These are phyloP conservation scores for Megalonaias nervosa DNA, from an alignment of 1,140 invertebrate genomes.

Conservation along the genomic window DNA sequence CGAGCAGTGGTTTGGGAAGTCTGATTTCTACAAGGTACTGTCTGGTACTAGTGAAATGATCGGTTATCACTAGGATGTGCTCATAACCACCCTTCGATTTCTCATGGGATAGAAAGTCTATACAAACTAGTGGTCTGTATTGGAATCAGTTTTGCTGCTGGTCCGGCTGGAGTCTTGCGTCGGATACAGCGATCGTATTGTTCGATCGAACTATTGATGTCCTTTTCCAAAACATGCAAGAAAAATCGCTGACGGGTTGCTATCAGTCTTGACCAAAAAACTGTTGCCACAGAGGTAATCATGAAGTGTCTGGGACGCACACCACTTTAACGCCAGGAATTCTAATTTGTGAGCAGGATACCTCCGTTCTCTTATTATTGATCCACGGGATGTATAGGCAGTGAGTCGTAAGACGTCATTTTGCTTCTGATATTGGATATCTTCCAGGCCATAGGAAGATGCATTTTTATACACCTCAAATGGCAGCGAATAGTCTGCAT, in stretches of 20 bases:
- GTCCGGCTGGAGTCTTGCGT: background rate
- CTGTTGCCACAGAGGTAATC: constrained; percentile 25
- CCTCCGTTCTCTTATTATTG: constrained; percentile 1
- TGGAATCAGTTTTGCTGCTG: background rate
- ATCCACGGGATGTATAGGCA: constrained; percentile 30
- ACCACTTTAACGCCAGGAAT: constrained; percentile 3
- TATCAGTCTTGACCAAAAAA: constrained; percentile 16
- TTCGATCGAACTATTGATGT: background rate
- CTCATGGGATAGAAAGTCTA: too few relatives aligned
- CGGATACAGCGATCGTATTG: too few relatives aligned
- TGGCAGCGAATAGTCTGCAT: constrained; percentile 26
- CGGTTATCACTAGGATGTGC: too few relatives aligned
- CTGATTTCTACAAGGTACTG: too few relatives aligned
- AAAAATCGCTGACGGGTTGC: background rate
- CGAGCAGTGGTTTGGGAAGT: background rate
- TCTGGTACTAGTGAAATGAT: too few relatives aligned
- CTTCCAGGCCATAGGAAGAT: constrained; percentile 44
- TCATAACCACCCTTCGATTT: too few relatives aligned
- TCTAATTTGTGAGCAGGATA: constrained; percentile 1
- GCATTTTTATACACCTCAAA: constrained; percentile 54
- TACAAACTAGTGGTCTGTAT: background rate
- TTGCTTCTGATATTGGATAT: constrained; percentile 51
- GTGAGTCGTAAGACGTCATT: constrained; percentile 33
- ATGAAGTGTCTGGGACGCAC: background rate
- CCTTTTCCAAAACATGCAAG: background rate